Conservation (phyloP, 2,888 invertebrate species). For the Platycheirus rosarum region DNA sequence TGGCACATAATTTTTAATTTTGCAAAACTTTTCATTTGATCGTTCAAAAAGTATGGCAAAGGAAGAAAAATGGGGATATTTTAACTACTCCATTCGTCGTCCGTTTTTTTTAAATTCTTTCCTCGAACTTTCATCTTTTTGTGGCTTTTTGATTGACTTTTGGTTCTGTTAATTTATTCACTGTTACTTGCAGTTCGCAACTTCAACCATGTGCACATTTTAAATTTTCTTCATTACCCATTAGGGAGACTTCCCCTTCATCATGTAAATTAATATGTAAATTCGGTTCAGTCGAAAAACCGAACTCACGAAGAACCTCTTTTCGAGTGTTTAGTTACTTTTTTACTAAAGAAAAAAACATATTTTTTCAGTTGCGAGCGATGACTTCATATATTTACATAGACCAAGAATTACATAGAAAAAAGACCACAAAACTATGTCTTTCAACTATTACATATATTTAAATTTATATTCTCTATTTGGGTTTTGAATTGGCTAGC, state of each 20-base stretch:
- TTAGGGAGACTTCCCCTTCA: slow-evolving; percentile 36
- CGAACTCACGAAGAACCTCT: slow-evolving; percentile 25
- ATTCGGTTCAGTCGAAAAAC: slow-evolving; percentile 45
- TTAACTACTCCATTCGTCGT: not conserved
- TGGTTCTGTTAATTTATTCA: not conserved
- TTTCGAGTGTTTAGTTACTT: slow-evolving; percentile 21
- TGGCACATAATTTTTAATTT: not conserved
- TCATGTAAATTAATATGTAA: slow-evolving; percentile 63
- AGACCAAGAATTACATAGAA: not conserved
- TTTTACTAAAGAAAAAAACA: too few relatives aligned
- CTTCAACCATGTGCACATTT: slow-evolving; percentile 1
- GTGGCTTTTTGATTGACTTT: not conserved
- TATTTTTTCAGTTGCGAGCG: slow-evolving; percentile 5
- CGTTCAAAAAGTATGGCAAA: not conserved
- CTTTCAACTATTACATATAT: slow-evolving; percentile 7
- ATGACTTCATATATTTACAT: slow-evolving; percentile 25
- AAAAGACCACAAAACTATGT: slow-evolving; percentile 15
- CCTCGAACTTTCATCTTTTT: too few relatives aligned
- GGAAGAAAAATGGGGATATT: not conserved
- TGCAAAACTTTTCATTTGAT: not conserved
- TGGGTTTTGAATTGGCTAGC: slow-evolving; percentile 1
- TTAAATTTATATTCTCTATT: slow-evolving; percentile 13
- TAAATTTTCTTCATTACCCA: slow-evolving; percentile 5
- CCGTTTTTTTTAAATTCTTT: too few relatives aligned
- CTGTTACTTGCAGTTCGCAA: not conserved